Base-by-base conservation (phyloP, 2,797 vertebrate species). In the Scolopax bukidnonensis region DNA sequence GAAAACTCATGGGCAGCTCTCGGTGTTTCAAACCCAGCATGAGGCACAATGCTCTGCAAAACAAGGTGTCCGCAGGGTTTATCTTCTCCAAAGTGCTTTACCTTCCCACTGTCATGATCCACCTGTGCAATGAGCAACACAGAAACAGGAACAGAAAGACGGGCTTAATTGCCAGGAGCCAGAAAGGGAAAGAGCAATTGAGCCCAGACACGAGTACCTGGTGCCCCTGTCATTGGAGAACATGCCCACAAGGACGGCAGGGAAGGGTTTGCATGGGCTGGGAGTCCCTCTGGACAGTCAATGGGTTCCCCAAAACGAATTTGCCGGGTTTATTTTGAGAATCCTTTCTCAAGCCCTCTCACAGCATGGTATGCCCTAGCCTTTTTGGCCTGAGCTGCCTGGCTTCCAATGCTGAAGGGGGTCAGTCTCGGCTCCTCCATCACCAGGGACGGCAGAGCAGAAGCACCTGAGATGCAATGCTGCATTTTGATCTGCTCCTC, bases 391-490 rank as follows among this genome's bases (percentile, higher is more conserved):
- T 75, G 47, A 63, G 80, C 24, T 71, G 19, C 19, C 12, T 11
- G 12, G 3, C 27, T 4, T 80, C 17, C 41, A 41, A 3, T 3
- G 0, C 9, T 64, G 45, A 48, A 75, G 12, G 11, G 30, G 10
- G 5, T 32, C 60, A 70, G 11, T 25, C 8, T 53, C 18, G 21
- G 33, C 41, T 53, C 12, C 48, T 79, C 40, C 28, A 16, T 32
- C 27, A 1, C 23, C 28, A 11, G 4, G 20, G 68, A 17, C 2
- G 14, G n/a, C 27, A 73, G 41, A 73, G 45, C 36, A 85, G 60
- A 68, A 12, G 21, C 3, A 38, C 18, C 27, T 0, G 0, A 77
- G 32, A 32, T 14, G 47, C 21, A 40, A 17, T 4, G 4, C 5
- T 30, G 23, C 20, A 32, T 47, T 74, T 77, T 2, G 2, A n/a